Percentiles rank a stretch among this genome's conserved stretches.
Conservation (phyloP, 2,113 vertebrate species). For the Corapipo altera region DNA sequence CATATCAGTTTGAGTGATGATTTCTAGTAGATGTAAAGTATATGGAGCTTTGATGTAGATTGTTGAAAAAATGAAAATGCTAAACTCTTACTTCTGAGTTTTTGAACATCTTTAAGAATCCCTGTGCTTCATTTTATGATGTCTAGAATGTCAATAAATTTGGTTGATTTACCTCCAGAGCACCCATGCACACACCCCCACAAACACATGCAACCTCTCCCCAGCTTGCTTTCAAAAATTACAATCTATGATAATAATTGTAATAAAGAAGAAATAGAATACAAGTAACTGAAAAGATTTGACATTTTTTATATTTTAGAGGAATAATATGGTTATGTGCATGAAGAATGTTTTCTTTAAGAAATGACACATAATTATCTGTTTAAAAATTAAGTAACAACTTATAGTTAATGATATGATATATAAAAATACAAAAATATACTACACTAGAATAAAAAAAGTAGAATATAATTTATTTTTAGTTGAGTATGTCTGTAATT, state of each 20-base stretch:
- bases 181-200: neutral
- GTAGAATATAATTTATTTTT: neutral
- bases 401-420: neutral
- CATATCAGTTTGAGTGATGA: neutral
- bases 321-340: neutral
- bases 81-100: neutral
- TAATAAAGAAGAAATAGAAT: neutral
- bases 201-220: neutral
- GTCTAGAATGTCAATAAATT: neutral
- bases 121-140: neutral
- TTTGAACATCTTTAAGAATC: neutral
- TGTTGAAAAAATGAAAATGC: neutral
- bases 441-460: neutral
- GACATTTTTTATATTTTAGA: neutral
- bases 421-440: neutral
- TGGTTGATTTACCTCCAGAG: neutral
- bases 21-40: neutral
- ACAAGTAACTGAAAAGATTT: neutral
- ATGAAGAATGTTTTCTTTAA: neutral
- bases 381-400: neutral
- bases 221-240: neutral
- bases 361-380: neutral
- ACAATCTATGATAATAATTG: neutral
- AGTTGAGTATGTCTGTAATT: neutral
- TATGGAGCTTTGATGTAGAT: neutral